These are phyloP conservation scores for Vultur gryphus DNA, from an alignment of 2,797 vertebrate species.

Conservation along the genomic window DNA sequence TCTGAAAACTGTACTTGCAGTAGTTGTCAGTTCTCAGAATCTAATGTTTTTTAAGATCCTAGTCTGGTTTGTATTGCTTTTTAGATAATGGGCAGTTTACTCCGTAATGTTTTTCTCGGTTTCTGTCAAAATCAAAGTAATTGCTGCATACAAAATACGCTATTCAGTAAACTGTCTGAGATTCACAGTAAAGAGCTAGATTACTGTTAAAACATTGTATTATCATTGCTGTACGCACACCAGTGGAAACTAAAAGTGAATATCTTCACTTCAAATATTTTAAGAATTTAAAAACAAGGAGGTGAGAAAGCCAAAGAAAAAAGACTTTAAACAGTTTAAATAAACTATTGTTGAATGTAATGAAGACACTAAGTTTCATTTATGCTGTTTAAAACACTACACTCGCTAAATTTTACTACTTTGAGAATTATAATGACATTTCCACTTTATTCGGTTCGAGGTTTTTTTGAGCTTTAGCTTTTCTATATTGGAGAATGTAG, in stretches of 20 bases:
- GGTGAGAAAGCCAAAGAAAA: not conserved
- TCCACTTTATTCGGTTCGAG: not conserved
- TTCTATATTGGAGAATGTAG: not conserved
- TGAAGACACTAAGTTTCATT: not conserved
- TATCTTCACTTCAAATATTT: not conserved
- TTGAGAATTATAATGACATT: not conserved
- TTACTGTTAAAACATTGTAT: not conserved
- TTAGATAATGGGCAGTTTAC: not conserved
- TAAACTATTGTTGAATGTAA: not conserved
- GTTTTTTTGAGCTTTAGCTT: not conserved
- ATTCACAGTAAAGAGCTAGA: not conserved
- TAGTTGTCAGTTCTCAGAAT: not conserved
- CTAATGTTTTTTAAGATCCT: not conserved
- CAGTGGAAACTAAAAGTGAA: not conserved
- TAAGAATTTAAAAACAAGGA: not conserved
- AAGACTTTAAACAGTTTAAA: not conserved
- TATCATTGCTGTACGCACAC: not conserved
- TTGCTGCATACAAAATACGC: not conserved
- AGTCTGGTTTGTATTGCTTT: not conserved
- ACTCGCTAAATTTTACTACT: not conserved
- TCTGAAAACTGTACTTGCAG: not conserved
- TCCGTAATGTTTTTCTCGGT: not conserved
- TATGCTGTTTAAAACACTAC: not conserved
- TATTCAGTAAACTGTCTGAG: not conserved
- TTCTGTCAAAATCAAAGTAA: not conserved